Evolutionary conservation across 2,113 vertebrate species (phyloP).

Genomic region (Mungos mungo): DNA sequence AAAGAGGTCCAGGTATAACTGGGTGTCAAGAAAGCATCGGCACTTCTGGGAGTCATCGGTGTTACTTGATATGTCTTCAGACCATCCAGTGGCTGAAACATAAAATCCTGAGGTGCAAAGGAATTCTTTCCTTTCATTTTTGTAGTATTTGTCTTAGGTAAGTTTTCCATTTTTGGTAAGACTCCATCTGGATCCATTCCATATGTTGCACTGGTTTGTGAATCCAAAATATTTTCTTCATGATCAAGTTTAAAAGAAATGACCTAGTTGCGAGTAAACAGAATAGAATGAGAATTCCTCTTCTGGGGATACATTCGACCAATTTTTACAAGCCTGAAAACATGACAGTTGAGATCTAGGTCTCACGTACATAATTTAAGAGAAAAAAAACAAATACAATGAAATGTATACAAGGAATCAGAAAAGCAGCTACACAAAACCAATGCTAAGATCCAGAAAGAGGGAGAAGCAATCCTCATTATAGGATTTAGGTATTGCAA

Average conservation of each 20-base stretch:
- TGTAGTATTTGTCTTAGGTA: neutral
- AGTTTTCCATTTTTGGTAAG: conserved; percentile 53
- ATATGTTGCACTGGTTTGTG: neutral
- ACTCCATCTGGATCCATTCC: conserved; percentile 27
- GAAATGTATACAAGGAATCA: neutral
- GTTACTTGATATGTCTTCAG: conserved; percentile 86
- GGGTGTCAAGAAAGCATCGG: conserved; percentile 87
- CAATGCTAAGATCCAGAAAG: neutral
- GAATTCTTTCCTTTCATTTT: conserved; percentile 82
- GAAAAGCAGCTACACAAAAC: neutral
- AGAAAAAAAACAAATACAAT: neutral
- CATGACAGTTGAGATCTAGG: neutral
- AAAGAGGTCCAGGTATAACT: conserved; percentile 81
- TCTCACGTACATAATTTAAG: neutral
- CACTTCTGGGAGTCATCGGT: conserved; percentile 89
- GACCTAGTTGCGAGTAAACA: conserved; percentile 65
- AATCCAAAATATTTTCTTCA: conserved; percentile 67
- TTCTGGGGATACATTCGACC: neutral
- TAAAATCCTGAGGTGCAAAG: conserved; percentile 93
- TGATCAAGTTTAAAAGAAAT: conserved; percentile 62
- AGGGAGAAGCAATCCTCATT: neutral
- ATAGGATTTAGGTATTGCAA: neutral
- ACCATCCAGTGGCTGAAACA: conserved; percentile 91
- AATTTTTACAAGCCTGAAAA: neutral
- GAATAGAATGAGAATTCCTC: conserved; percentile 37